Evolutionary conservation across 2,113 vertebrate genomes (phyloP), one percentile per base, ranked within the genome.

Genomic region (Acanthochromis polyacanthus): DNA sequence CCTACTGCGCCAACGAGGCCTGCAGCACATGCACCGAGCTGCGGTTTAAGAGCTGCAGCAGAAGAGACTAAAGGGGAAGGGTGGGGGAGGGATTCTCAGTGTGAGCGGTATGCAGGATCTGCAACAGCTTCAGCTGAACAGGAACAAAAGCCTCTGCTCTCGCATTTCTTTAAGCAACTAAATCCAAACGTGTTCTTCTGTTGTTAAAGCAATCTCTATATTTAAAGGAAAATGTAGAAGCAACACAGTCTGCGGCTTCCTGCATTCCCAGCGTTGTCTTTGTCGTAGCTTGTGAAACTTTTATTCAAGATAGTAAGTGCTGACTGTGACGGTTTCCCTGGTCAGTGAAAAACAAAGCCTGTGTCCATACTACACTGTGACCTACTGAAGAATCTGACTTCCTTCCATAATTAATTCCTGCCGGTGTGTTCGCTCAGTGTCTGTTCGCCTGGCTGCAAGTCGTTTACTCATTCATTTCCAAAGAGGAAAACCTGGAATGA

Each of bases 1-100:
- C 91, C 85, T 86, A 88, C 87, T 91, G 90, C 88, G 87, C 88
- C 87, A 90, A 92, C 83, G 86, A 90, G 89, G 84, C 90, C 52
- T 55, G 63, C 0, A 0, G 2, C 0, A 0, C 0, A 0, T 10
- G 32, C 7, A 8, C 0, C 0, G 0, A 0, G 30, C 58, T 14
- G 40, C 82, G 3, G n/a, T 71, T 73, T 62, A 78, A 80, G 15
- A 56, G 14, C 78, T 36, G 40, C 71, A 17, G 23, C 0, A 0
- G 5, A 15, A 3, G 30, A 10, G 12, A 0, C 5, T 6, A 9
- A 5, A 9, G 20, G 20, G 16, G 15, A 5, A 3, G 1, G 4
- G 1, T 0, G 32, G 70, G 61, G 81, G 78, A 61, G 40, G 76
- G 56, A 11, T n/a, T 0, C 1, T 25, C 0, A 3, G 25, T 15